Evolutionary conservation across 2,797 vertebrate species (phyloP).

Genomic region (Glyptemys insculpta): DNA sequence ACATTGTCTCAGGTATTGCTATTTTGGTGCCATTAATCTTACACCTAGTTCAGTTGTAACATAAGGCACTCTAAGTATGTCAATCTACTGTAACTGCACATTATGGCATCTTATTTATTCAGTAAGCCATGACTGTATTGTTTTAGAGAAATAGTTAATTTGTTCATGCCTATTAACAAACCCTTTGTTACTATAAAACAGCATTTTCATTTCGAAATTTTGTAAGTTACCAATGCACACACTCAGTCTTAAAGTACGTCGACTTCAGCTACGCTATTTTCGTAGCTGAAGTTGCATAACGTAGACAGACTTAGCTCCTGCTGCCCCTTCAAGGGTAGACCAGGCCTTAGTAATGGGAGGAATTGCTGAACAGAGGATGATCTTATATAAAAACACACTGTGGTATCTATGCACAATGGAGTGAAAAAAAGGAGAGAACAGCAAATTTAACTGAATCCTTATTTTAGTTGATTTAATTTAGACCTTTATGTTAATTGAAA

Average conservation of each 20-base stretch:
- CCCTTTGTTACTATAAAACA: not conserved
- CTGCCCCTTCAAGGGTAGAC: too few relatives aligned
- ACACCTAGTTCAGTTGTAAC: not conserved
- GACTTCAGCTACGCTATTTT: too few relatives aligned
- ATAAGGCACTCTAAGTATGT: not conserved
- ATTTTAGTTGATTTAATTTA: not conserved
- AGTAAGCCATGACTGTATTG: not conserved
- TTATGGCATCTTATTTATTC: too few relatives aligned
- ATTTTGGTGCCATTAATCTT: not conserved
- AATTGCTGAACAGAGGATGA: not conserved
- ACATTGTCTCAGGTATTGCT: not conserved
- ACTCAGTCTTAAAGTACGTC: not conserved
- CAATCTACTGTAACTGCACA: too few relatives aligned
- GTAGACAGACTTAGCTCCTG: too few relatives aligned
- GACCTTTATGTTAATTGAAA: not conserved
- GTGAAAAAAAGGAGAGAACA: not conserved
- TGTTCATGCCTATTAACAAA: not conserved
- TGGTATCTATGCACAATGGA: not conserved
- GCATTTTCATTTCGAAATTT: not conserved
- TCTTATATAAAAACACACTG: not conserved
- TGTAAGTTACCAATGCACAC: not conserved
- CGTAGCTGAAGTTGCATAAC: too few relatives aligned
- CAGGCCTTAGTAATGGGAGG: not conserved
- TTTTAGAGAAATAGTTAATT: not conserved
- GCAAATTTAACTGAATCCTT: not conserved